phyloP scores from a whole-genome alignment of 2,797 vertebrate species.

The Falco berigora region DNA sequence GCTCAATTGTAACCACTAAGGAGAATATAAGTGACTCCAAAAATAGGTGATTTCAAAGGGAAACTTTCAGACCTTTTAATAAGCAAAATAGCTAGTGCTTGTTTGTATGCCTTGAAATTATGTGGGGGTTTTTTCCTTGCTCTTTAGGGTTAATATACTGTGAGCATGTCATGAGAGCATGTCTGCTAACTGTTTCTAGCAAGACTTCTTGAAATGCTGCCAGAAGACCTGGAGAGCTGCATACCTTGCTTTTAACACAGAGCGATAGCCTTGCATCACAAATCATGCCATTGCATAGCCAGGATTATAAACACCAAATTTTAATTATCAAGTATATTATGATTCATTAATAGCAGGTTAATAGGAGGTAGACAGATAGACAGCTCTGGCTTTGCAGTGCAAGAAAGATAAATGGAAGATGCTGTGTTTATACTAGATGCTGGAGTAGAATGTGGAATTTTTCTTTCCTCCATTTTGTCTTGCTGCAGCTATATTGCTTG shows the following conservation, averaged over 20 bases:
- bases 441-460: not conserved
- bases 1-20: not conserved
- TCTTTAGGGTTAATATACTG: not conserved
- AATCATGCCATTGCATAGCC: not conserved
- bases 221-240: not conserved
- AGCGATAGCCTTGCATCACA: not conserved
- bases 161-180: not conserved
- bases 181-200: constrained; percentile 15
- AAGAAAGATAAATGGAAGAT: not conserved
- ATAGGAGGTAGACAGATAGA: not conserved
- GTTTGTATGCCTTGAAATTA: not conserved
- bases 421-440: not conserved
- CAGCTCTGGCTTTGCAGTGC: not conserved
- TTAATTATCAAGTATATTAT: constrained; percentile 42
- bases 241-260: not conserved
- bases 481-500: not conserved
- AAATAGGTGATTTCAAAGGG: not conserved
- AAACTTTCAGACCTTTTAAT: not conserved
- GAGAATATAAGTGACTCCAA: not conserved
- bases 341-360: constrained; percentile 26
- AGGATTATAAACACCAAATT: not conserved
- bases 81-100: not conserved
- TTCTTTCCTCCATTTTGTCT: constrained; percentile 47
- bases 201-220: constrained; percentile 2
- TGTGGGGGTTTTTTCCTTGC: not conserved